Base-by-base conservation (phyloP, 2,113 vertebrate species). In the Leptobrachium leishanense region DNA sequence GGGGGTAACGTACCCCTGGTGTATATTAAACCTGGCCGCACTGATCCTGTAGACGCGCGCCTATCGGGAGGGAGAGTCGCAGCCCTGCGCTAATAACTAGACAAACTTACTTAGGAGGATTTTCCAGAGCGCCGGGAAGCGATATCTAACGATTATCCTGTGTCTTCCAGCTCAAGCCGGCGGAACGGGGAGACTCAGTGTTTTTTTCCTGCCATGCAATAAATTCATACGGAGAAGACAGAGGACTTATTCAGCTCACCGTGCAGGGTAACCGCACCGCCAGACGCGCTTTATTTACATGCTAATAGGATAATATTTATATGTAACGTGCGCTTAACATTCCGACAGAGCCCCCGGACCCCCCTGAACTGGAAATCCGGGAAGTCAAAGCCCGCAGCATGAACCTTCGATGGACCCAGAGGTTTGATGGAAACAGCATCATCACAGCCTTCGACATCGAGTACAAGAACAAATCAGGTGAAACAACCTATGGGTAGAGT, bases 121-220 rank as follows among this genome's bases (percentile, higher is more conserved):
- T 50, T 50, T 50, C 8, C 4, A 5, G 46, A 5, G 46, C 46
- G 8, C 4, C 0, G 4, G 46, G 46, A 50, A 50, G 4, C 8
- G 8, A 50, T 50, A 50, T 50, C 8, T 50, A 70, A 79, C 82
- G 81, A 43, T 82, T 3, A 46, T 70, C 55, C 79, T 39, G 5
- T n/a, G 59, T 72, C 0, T 11, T 82, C n/a, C 76, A 99, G 98
- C 92, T 99, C 81, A 97, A 97, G 80, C 98, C 97, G 1, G 97
- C 98, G 0, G 98, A 98, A 84, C 94, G 98, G 0, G 97, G 98
- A 77, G 98, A 99, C 87, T 99, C 98, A 0, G 97, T 98, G 82
- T 99, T 99, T 91, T 99, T 99, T 90, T 98, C 97, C 82, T 99
- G 98, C 81, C 98, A 99, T 0, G 98, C 98, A 76, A 99, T 99